phyloP scores from a whole-genome alignment of 2,888 invertebrate genomes.

The Lycia hirtaria region DNA sequence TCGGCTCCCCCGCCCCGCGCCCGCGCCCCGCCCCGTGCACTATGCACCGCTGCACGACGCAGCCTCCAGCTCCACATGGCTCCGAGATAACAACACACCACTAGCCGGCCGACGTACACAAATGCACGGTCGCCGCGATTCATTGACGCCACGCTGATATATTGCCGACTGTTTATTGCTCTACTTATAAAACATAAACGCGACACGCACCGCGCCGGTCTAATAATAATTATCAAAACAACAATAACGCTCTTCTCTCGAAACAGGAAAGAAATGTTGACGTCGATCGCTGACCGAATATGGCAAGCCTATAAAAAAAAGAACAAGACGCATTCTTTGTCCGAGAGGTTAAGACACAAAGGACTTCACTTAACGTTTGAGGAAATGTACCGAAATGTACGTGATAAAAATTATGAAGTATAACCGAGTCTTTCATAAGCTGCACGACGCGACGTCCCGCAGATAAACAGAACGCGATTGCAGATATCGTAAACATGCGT shows the following conservation, averaged over 20 bases:
- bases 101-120: conserved; percentile 56
- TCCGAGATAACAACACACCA: conserved; percentile 65
- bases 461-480: conserved; percentile 34
- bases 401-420: conserved; percentile 42
- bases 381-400: conserved; percentile 34
- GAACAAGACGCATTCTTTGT: conserved; percentile 33
- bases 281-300: conserved; percentile 17
- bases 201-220: conserved; percentile 44
- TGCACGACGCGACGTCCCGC: conserved; percentile 28
- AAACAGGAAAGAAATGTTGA: conserved; percentile 16
- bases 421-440: conserved; percentile 42
- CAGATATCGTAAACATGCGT: conserved; percentile 40
- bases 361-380: conserved; percentile 31
- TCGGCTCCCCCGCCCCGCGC: conserved; percentile 47
- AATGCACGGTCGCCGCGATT: conserved; percentile 63
- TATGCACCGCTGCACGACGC: conserved; percentile 71
- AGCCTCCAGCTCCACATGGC: conserved; percentile 75
- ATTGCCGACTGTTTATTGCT: conserved; percentile 64
- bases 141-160: conserved; percentile 73
- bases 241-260: conserved; percentile 32
- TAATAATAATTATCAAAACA: conserved; percentile 36
- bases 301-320: conserved; percentile 23
- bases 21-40: conserved; percentile 59
- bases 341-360: conserved; percentile 38
- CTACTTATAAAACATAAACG: conserved; percentile 59